These are phyloP conservation scores for Pandemis cinnamomeana DNA, from an alignment of 2,888 invertebrate species.

Conservation along the genomic window DNA sequence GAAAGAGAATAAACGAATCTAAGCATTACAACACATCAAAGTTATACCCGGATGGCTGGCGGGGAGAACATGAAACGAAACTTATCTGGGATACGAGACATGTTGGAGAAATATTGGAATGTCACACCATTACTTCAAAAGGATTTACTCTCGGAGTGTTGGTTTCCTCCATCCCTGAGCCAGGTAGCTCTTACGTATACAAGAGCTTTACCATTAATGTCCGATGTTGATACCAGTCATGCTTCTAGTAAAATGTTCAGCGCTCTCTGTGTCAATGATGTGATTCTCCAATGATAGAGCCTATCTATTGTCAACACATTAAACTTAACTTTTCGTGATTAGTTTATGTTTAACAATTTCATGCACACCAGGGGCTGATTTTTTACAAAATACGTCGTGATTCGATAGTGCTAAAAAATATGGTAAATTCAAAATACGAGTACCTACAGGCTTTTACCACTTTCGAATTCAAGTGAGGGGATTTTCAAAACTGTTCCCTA, in stretches of 20 bases:
- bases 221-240: conserved; percentile 40
- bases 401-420: no score
- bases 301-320: not conserved
- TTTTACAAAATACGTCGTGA: no score
- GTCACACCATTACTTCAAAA: conserved; percentile 67
- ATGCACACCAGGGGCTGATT: no score
- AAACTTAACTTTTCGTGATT: not conserved
- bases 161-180: conserved; percentile 65
- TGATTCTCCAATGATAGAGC: conserved; percentile 3
- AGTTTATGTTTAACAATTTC: not conserved
- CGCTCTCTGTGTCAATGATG: conserved; percentile 1
- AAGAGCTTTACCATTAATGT: conserved; percentile 41
- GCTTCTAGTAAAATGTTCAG: conserved; percentile 42
- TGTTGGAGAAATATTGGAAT: conserved; percentile 65
- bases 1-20: conserved; percentile 56
- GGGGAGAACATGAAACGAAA: conserved; percentile 64
- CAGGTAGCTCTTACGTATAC: conserved; percentile 58
- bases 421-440: no score
- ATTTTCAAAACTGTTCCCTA: no score
- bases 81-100: conserved; percentile 65
- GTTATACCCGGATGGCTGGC: conserved; percentile 67
- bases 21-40: conserved; percentile 63
- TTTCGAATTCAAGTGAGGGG: no score
- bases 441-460: no score
- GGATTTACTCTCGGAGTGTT: conserved; percentile 71